Evolutionary conservation across 2,113 vertebrate species (phyloP).

Genomic region (Sceloporus undulatus): DNA sequence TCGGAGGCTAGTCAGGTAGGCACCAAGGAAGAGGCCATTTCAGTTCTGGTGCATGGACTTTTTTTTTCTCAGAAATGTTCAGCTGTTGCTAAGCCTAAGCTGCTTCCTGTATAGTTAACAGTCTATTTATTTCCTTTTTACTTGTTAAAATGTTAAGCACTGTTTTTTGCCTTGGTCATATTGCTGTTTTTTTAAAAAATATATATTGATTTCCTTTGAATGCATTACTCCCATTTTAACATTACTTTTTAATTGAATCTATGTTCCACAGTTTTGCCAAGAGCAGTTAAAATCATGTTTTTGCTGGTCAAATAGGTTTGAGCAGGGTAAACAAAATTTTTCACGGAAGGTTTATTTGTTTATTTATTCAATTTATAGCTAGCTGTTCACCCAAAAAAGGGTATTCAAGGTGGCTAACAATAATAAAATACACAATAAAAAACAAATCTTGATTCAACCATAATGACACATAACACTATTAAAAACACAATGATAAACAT

Average conservation of each 20-base stretch:
- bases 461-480: too few species aligned
- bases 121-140: neutral
- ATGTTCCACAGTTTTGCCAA: too few species aligned
- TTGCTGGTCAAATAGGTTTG: too few species aligned
- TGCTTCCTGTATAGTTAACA: neutral
- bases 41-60: neutral
- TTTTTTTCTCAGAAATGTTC: neutral
- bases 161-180: neutral
- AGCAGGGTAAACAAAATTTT: neutral
- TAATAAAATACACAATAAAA: too few species aligned
- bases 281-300: too few species aligned
- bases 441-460: too few species aligned
- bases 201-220: neutral
- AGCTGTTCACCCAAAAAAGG: too few species aligned
- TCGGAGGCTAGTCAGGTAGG: too few species aligned
- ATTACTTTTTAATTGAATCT: neutral
- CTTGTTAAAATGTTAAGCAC: neutral
- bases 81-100: neutral
- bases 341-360: too few species aligned
- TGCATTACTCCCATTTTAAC: neutral
- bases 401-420: too few species aligned
- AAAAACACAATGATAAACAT: too few species aligned
- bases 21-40: neutral
- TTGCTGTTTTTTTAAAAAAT: neutral
- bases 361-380: too few species aligned